Evolutionary conservation across 2,113 vertebrate species (phyloP), one percentile per base, ranked within the genome.

Genomic region (Sander lucioperca): DNA sequence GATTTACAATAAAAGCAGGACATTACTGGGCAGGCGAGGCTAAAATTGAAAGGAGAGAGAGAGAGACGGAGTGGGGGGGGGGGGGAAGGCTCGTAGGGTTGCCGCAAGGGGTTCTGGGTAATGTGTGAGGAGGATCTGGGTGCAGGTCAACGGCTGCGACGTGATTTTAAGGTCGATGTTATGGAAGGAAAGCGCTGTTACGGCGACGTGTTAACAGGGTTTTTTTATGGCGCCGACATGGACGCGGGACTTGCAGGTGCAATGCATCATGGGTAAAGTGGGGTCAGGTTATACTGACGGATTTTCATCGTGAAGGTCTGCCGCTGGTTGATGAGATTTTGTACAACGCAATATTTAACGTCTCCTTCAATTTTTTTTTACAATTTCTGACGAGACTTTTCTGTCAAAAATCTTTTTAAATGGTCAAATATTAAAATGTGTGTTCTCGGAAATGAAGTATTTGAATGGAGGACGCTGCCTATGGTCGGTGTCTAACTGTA

Each of bases 1-100:
- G 95, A 96, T 96, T 95, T 94, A 93, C 94, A 93, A 95, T 96
- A 95, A 95, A 95, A 94, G 93, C 89, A 94, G 94, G 92, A 94
- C 94, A 94, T 95, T 95, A 94, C 93, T 93, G 90, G 81, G 88
- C 87, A 79, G 90, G 89, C 53, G 19, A 78, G 87, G 73, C 86
- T 93, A 80, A 88, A 92, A 93, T 86, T 89, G 91, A 92, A 91
- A 84, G 66, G 76, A 57, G 75, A 47, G 81, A 23, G 65, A 51
- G 74, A 45, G 73, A 14, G 36, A 16, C 47, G 36, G n/a, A 2
- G 54, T 3, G 25, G 1, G 58, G 47, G 50, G 36, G 19, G 68
- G 69, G 61, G 65, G 66, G 19, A 58, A 69, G 56, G 10, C 71
- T 68, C 3, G 47, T 59, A 62, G 74, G 74, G 54, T 59, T 50